These are phyloP conservation scores for Tinea semifulvella DNA, from an alignment of 2,888 invertebrate species.

Conservation along the genomic window DNA sequence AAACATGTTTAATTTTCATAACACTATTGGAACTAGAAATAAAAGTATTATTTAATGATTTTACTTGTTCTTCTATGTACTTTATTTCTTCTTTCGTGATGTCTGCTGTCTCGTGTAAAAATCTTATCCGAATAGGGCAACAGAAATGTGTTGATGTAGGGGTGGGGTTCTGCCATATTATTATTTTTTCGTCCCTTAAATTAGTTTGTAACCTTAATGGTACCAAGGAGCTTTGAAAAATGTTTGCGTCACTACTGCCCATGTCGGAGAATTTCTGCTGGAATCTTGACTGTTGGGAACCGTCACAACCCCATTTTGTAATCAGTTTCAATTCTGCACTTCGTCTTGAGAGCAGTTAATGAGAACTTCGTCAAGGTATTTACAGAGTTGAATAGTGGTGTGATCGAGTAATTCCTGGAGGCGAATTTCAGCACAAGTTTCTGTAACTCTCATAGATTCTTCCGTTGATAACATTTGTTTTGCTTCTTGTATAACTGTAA, in stretches of 20 bases:
- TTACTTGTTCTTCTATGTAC: conserved; percentile 17
- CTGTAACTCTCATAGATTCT: conserved; percentile 2
- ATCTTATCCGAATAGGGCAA: conserved; percentile 21
- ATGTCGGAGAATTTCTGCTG: background rate
- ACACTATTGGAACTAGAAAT: background rate
- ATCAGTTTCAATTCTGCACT: conserved; percentile 11
- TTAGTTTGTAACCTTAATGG: conserved; percentile 14
- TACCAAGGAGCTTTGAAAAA: conserved; percentile 23
- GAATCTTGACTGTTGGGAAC: conserved; percentile 3
- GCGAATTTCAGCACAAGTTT: conserved; percentile 5
- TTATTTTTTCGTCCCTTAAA: conserved; percentile 13
- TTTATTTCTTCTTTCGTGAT: conserved; percentile 19
- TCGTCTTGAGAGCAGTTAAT: conserved; percentile 10
- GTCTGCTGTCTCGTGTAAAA: conserved; percentile 20
- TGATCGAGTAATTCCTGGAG: background rate
- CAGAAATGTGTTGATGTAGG: conserved; percentile 22
- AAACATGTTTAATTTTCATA: conserved; percentile 17
- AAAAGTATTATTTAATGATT: background rate
- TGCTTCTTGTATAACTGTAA: conserved; percentile 16
- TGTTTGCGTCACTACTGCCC: conserved; percentile 20
- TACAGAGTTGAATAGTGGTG: conserved; percentile 6
- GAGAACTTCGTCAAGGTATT: conserved; percentile 7
- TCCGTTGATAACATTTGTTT: conserved; percentile 15
- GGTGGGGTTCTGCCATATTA: conserved; percentile 23
- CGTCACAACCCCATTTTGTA: conserved; percentile 13